Evolutionary conservation across 2,888 invertebrate species (phyloP).

Genomic region (Neoitamus cyanurus): DNA sequence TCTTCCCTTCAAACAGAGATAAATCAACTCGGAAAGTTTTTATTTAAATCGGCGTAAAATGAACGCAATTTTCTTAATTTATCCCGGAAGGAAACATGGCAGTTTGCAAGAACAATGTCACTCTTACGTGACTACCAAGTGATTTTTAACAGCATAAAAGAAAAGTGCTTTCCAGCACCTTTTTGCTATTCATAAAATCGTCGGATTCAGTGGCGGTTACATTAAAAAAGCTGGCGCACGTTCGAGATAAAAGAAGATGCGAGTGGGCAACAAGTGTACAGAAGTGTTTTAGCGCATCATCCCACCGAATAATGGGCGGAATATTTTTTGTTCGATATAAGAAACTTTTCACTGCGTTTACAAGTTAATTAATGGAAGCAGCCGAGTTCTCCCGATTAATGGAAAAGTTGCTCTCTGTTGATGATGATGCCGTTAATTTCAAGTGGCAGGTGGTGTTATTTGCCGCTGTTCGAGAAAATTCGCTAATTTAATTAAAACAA

Average conservation of each 20-base stretch:
- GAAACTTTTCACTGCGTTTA: not conserved
- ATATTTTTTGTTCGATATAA: not conserved
- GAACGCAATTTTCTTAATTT: not conserved
- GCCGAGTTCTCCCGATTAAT: conserved; percentile 2
- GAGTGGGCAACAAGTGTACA: not conserved
- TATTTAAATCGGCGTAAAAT: not conserved
- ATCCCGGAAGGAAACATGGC: not conserved
- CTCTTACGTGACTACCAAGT: not conserved
- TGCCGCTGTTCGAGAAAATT: not conserved
- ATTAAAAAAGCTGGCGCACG: not conserved
- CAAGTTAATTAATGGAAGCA: not conserved
- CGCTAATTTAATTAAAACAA: not conserved
- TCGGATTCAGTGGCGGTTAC: not conserved
- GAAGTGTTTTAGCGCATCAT: not conserved
- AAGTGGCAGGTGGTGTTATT: not conserved
- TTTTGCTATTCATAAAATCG: not conserved
- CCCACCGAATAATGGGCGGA: not conserved
- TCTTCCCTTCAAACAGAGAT: not conserved
- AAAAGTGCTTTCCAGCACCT: not conserved
- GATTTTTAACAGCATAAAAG: not conserved
- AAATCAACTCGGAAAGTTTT: not conserved
- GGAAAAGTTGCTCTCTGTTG: conserved; percentile 15
- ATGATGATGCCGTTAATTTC: conserved; percentile 28
- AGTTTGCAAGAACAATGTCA: not conserved
- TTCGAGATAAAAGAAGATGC: not conserved